These are phyloP conservation scores for Zaprionus ornatus DNA, from an alignment of 1,140 invertebrate genomes.

Conservation along the genomic window DNA sequence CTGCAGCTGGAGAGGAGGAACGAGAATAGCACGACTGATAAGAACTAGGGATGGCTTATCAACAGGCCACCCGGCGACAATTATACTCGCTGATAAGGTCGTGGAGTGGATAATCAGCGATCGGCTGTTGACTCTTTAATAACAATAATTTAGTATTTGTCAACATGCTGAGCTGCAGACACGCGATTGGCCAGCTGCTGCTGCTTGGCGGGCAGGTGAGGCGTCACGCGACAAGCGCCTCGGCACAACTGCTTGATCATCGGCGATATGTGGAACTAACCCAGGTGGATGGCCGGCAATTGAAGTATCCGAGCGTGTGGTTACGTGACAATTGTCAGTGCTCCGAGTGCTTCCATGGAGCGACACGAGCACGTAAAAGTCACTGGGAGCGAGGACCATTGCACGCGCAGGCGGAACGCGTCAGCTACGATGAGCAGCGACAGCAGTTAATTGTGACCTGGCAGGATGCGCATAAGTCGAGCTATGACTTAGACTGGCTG, in stretches of 20 bases:
- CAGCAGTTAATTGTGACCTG: conserved; percentile 85
- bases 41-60: conserved; percentile 17
- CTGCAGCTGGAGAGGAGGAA: neutral
- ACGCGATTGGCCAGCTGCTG: conserved; percentile 55
- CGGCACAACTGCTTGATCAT: conserved; percentile 29
- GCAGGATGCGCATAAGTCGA: conserved; percentile 86
- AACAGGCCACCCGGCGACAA: conserved; percentile 4
- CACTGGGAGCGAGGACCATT: conserved; percentile 65
- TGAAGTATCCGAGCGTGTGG: conserved; percentile 87
- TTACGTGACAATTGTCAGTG: conserved; percentile 90
- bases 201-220: conserved; percentile 6
- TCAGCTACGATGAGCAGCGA: conserved; percentile 38
- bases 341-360: conserved; percentile 86
- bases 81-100: conserved; percentile 8
- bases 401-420: conserved; percentile 12
- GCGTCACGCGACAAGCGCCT: conserved; percentile 29
- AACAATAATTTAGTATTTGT: conserved; percentile 38
- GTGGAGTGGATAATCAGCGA: conserved; percentile 17
- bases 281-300: neutral
- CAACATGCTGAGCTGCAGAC: conserved; percentile 66
- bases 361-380: conserved; percentile 85
- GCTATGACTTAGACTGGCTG: conserved; percentile 85
- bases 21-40: conserved; percentile 16
- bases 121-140: conserved; percentile 21
- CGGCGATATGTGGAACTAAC: conserved; percentile 51